Evolutionary conservation across 2,113 vertebrate genomes (phyloP), one percentile per base, ranked within the genome.

Genomic region (Pangasianodon hypophthalmus): DNA sequence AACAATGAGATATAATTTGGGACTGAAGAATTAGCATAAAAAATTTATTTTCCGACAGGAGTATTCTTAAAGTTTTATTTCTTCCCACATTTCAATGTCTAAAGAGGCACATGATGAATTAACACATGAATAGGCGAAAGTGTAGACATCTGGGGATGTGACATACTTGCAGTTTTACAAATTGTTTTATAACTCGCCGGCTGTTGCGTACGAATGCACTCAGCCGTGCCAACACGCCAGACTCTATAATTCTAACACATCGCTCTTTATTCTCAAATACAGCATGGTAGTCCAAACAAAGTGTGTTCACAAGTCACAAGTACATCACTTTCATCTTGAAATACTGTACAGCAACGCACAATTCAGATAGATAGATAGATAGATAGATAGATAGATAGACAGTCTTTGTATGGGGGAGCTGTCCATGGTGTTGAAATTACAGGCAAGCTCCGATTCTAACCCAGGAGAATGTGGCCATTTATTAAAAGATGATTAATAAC

Each of bases 401-500:
- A 64, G 26, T 18, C 13, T 21, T 2, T 48, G 50, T n/a, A 56
- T 77, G 18, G 18, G 8, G 91, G 91, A 91, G 90, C 92, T 94
- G 91, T 92, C 92, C 90, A 90, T 46, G 86, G 92, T 93, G 85
- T 92, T 94, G 90, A 83, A 80, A 89, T 29, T 21, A 46, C 37
- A 85, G 21, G 2, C 24, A 52, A 37, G 37, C 18, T 37, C 41
- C 46, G 37, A n/a, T 46, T 85, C 44, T 79, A 73, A 18, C 54
- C 32, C 77, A 14, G 24, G 7, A 44, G 41, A 48, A 18, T 32
- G 37, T 41, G 41, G 41, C 41, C 82, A 77, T 62, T 85, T 85
- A 84, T 85, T 46, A 48, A 64, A 75, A 79, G n/a, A 75, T 79
- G 56, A 85, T 81, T 81, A 88, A 82, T 81, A 52, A n/a, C 88